phyloP scores from a whole-genome alignment of 2,797 vertebrate species.

The Danio albolineatus region DNA sequence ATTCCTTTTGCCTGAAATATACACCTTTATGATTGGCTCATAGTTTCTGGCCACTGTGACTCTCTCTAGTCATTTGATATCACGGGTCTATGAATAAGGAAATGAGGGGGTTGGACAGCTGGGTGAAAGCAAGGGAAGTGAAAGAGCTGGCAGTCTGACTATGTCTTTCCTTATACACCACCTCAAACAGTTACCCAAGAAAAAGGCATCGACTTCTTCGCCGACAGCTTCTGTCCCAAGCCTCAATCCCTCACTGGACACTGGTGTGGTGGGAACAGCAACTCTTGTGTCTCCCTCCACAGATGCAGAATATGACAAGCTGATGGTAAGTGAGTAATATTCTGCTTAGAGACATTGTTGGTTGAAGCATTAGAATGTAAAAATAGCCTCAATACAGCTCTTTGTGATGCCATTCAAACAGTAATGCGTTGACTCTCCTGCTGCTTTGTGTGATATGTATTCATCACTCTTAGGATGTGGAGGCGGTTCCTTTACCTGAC shows the following conservation, averaged over 20 bases:
- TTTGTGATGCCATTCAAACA: not conserved
- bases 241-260: constrained; percentile 33
- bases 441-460: constrained; percentile 7
- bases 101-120: not conserved
- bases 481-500: constrained; percentile 81
- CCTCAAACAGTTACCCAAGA: constrained; percentile 71
- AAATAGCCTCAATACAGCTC: not conserved
- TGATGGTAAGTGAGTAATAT: constrained; percentile 72
- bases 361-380: constrained; percentile 2
- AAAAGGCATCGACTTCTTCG: constrained; percentile 33
- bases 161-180: constrained; percentile 65
- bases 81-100: constrained; percentile 22
- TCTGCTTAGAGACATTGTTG: not conserved
- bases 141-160: constrained; percentile 43
- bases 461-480: constrained; percentile 78
- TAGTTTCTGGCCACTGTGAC: not conserved
- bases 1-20: constrained; percentile 3
- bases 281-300: constrained; percentile 77
- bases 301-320: constrained; percentile 84
- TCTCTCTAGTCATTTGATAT: constrained; percentile 18
- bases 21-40: constrained; percentile 6
- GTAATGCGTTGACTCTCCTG: not conserved
- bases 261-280: constrained; percentile 47
- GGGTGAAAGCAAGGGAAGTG: constrained; percentile 46
- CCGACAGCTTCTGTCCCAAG: constrained; percentile 40